phyloP scores from a whole-genome alignment of 2,113 vertebrate species.

The Syngnathus floridae region DNA sequence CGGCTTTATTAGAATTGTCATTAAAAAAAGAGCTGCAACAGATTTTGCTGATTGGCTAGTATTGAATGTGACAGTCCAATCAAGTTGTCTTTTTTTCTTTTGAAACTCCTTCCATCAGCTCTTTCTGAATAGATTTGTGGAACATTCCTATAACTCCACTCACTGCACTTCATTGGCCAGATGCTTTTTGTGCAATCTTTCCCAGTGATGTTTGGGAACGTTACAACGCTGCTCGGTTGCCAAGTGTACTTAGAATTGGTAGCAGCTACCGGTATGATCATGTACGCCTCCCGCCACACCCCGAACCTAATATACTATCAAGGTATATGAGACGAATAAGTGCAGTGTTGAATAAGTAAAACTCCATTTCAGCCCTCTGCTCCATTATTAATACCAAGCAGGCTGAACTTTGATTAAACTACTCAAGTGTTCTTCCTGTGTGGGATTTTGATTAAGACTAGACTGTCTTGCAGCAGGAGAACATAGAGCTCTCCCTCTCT shows the following conservation, averaged over 20 bases:
- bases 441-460: slow-evolving; percentile 72
- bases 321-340: slow-evolving; percentile 67
- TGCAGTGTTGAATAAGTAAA: slow-evolving; percentile 77
- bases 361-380: slow-evolving; percentile 72
- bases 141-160: not conserved
- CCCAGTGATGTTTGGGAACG: not conserved
- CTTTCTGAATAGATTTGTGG: not conserved
- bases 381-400: slow-evolving; percentile 76
- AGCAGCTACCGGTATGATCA: slow-evolving; percentile 9
- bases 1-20: no score
- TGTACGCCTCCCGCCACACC: slow-evolving; percentile 18
- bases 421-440: slow-evolving; percentile 70
- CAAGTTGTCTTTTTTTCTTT: not conserved
- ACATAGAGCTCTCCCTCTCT: slow-evolving; percentile 41
- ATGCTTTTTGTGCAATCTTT: not conserved
- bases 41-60: no score
- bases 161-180: not conserved
- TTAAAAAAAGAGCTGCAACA: no score
- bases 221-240: no score
- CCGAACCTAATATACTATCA: slow-evolving; percentile 55
- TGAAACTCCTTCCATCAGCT: not conserved
- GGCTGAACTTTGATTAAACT: slow-evolving; percentile 76
- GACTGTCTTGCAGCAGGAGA: slow-evolving; percentile 49
- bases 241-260: slow-evolving; percentile 4
- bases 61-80: not conserved